These are phyloP conservation scores for Sacculina carcini DNA, from an alignment of 2,888 invertebrate species.

Conservation along the genomic window DNA sequence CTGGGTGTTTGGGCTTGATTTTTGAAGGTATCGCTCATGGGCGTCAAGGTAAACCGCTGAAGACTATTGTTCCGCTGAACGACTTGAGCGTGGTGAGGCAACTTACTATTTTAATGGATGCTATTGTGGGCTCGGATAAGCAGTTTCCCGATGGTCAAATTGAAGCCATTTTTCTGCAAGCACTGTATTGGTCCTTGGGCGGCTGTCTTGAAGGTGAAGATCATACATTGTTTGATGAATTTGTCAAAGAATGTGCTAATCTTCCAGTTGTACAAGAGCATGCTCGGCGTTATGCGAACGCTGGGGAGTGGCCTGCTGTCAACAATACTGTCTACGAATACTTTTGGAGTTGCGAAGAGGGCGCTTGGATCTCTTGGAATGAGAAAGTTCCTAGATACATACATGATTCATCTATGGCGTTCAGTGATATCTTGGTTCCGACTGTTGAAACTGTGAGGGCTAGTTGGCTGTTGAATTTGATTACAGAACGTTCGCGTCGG, in stretches of 20 bases:
- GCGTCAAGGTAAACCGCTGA: constrained; percentile 33
- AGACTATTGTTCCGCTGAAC: constrained; percentile 57
- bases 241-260: constrained; percentile 43
- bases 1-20: constrained; percentile 39
- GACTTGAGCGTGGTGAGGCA: constrained; percentile 58
- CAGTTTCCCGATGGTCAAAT: constrained; percentile 23
- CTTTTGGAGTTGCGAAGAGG: constrained; percentile 36
- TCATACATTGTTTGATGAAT: constrained; percentile 44
- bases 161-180: constrained; percentile 42
- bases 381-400: constrained; percentile 46
- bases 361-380: constrained; percentile 60
- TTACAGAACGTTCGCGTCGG: constrained; percentile 20
- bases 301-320: constrained; percentile 36
- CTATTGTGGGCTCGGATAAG: constrained; percentile 23
- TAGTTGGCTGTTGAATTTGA: constrained; percentile 45
- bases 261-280: constrained; percentile 40
- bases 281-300: constrained; percentile 14
- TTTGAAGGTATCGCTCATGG: constrained; percentile 42
- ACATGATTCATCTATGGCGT: constrained; percentile 39
- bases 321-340: constrained; percentile 55
- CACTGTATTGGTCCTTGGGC: constrained; percentile 61
- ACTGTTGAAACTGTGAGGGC: constrained; percentile 62
- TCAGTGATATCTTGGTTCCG: constrained; percentile 62
- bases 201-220: constrained; percentile 42
- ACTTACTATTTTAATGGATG: constrained; percentile 50